Percentiles rank a stretch among this genome's conserved stretches.
Evolutionary conservation across 2,888 invertebrate species (phyloP).

Genomic region (Rhagophthalmus giganteus): DNA sequence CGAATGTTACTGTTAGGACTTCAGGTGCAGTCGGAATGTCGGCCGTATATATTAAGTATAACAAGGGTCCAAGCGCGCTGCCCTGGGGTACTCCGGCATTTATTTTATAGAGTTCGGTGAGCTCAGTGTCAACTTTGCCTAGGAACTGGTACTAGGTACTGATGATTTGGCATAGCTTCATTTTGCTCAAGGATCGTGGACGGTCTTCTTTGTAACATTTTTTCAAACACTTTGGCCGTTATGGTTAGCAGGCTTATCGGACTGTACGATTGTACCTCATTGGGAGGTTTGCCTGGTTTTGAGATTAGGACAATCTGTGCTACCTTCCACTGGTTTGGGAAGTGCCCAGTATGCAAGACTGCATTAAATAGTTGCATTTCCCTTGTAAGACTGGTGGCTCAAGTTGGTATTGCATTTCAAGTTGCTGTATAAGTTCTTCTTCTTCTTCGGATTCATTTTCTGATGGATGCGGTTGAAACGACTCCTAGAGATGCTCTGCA

Average conservation of each 20-base stretch:
- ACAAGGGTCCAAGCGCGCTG: neutral
- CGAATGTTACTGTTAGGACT: neutral
- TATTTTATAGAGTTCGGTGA: neutral
- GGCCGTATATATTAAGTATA: slow-evolving; percentile 1
- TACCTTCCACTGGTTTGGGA: slow-evolving; percentile 4
- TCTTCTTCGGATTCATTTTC: neutral
- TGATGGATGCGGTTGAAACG: neutral
- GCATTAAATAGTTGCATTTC: neutral
- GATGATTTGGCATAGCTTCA: no score
- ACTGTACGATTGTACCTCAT: neutral
- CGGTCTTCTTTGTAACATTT: no score
- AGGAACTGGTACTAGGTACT: no score
- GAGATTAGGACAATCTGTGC: neutral
- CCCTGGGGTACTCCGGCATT: neutral
- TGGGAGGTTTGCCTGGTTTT: neutral
- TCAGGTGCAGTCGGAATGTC: slow-evolving; percentile 3
- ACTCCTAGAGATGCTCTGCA: neutral
- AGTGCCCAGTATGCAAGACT: neutral
- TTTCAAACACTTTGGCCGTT: no score
- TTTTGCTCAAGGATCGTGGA: no score
- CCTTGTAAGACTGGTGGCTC: neutral
- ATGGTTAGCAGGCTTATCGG: neutral
- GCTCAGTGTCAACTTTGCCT: neutral
- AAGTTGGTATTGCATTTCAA: neutral
- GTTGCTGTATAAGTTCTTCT: neutral